Conservation (phyloP, 2,797 vertebrate species). For the Neomorphus geoffroyi region DNA sequence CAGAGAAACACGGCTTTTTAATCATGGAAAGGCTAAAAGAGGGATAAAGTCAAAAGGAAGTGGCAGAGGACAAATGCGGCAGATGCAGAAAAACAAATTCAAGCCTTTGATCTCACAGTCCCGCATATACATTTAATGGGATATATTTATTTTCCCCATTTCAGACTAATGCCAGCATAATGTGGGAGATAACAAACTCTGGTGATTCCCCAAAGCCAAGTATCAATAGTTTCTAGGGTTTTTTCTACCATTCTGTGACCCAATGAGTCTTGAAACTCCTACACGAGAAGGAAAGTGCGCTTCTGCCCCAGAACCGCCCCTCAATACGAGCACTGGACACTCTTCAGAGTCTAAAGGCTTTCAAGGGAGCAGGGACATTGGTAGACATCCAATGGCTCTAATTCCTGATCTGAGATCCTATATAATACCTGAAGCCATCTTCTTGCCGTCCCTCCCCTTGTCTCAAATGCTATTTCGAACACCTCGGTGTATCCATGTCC, state of each 20-base stretch:
- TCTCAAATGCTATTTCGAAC: background rate
- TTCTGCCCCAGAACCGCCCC: background rate
- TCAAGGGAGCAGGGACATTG: background rate
- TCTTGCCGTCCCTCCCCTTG: background rate
- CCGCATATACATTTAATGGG: background rate
- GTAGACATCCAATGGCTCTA: background rate
- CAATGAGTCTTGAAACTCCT: background rate
- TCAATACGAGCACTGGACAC: background rate
- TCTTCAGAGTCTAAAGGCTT: background rate
- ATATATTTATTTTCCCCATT: background rate
- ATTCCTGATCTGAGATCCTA: background rate
- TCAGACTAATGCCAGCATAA: background rate
- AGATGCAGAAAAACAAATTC: background rate
- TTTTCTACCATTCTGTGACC: background rate
- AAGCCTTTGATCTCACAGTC: background rate
- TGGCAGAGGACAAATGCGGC: background rate
- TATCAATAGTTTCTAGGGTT: background rate
- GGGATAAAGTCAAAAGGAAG: background rate
- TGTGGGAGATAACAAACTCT: background rate
- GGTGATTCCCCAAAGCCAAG: background rate
- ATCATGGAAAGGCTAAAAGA: background rate
- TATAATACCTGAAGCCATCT: background rate
- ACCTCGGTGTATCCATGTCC: background rate
- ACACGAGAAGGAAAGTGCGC: background rate
- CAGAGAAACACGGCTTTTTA: background rate